These are phyloP conservation scores for Platycnemis pennipes DNA, from an alignment of 2,888 invertebrate species.

Conservation along the genomic window DNA sequence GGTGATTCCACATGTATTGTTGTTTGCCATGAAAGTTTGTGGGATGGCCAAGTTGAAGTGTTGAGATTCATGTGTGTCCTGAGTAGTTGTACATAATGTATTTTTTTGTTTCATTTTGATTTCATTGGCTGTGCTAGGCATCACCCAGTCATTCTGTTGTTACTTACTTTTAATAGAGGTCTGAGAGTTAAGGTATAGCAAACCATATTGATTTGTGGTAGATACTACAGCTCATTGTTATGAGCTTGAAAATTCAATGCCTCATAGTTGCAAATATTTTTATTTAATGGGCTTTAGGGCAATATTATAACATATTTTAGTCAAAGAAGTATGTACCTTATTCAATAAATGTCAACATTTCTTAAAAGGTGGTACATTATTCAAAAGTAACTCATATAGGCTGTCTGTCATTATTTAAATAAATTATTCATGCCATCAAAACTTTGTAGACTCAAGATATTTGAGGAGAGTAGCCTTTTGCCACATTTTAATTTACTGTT, in stretches of 20 bases:
- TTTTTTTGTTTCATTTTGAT: too few species aligned
- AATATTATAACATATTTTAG: slow-evolving; percentile 32
- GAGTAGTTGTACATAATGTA: too few species aligned
- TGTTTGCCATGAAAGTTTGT: too few species aligned
- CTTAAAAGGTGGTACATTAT: slow-evolving; percentile 46
- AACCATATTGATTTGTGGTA: too few species aligned
- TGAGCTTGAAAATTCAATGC: not conserved
- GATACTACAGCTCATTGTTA: not conserved
- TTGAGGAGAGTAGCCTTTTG: not conserved
- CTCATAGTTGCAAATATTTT: slow-evolving; percentile 15
- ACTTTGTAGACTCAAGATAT: not conserved
- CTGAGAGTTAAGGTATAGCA: too few species aligned
- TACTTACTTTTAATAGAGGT: too few species aligned
- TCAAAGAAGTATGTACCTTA: slow-evolving; percentile 50
- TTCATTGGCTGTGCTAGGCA: too few species aligned
- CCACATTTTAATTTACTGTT: not conserved
- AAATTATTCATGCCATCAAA: not conserved
- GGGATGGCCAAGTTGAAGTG: too few species aligned
- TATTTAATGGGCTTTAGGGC: slow-evolving; percentile 33
- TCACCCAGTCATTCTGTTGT: too few species aligned
- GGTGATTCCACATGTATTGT: too few species aligned
- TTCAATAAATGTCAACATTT: slow-evolving; percentile 43
- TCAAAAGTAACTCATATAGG: slow-evolving; percentile 36
- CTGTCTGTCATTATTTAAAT: slow-evolving; percentile 29
- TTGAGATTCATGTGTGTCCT: too few species aligned